Evolutionary conservation across 1,140 invertebrate genomes (phyloP).

Genomic region (Tenebrio molitor): DNA sequence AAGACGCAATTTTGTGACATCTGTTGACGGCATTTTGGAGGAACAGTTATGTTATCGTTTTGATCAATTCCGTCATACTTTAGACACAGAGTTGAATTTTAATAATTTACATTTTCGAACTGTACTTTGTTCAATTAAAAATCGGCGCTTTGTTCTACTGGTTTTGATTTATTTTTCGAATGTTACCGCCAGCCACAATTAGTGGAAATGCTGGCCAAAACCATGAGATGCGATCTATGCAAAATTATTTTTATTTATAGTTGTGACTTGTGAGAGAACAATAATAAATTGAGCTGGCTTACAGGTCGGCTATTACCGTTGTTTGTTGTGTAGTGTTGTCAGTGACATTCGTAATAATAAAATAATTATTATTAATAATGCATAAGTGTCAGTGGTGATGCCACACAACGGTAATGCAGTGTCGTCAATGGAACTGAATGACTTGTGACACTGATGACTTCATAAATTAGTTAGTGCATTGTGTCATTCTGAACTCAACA

Average conservation of each 20-base stretch:
- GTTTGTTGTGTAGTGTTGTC: not conserved
- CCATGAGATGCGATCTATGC: too few relatives aligned
- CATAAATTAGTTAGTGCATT: conserved; percentile 4
- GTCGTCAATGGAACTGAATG: conserved; percentile 5
- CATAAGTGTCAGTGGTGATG: not conserved
- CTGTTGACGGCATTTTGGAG: not conserved
- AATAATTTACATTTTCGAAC: too few relatives aligned
- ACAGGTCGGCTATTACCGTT: not conserved
- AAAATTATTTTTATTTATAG: too few relatives aligned
- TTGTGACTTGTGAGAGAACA: too few relatives aligned
- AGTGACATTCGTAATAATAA: not conserved
- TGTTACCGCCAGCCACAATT: too few relatives aligned
- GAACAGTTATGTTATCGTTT: not conserved
- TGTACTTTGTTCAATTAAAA: too few relatives aligned
- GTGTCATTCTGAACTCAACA: not conserved
- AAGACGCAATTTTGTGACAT: not conserved
- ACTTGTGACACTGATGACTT: conserved; percentile 19
- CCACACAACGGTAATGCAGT: conserved; percentile 8
- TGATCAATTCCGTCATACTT: too few relatives aligned
- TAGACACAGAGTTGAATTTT: too few relatives aligned
- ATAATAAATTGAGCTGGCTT: not conserved
- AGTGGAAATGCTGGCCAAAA: too few relatives aligned
- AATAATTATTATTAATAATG: conserved; percentile 27
- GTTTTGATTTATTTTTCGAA: too few relatives aligned
- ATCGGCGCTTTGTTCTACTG: too few relatives aligned